Evolutionary conservation across 2,797 vertebrate species (phyloP).

Genomic region (Cossypha heuglini): DNA sequence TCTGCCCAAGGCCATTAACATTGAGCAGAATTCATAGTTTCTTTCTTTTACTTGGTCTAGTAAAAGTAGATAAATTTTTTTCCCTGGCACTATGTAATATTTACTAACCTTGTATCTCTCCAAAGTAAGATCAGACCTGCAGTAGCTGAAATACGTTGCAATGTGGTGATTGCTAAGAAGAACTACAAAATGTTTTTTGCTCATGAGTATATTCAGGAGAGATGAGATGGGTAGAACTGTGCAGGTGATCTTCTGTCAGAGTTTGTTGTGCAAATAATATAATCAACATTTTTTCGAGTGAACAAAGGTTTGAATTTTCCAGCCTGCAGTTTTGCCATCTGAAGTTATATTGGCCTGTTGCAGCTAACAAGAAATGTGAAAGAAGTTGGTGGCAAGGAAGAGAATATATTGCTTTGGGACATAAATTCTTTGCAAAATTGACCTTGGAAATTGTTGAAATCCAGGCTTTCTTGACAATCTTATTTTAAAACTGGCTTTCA

Average conservation of each 20-base stretch:
- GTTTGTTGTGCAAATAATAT: neutral
- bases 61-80: neutral
- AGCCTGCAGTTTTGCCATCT: neutral
- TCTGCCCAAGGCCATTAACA: neutral
- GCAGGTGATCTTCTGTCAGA: neutral
- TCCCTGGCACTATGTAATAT: neutral
- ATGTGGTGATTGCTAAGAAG: neutral
- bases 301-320: neutral
- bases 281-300: neutral
- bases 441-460: neutral
- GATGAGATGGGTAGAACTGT: neutral
- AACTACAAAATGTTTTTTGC: neutral
- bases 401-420: neutral
- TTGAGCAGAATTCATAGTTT: neutral
- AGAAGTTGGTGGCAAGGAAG: neutral
- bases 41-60: neutral
- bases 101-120: neutral
- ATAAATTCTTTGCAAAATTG: neutral
- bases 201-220: neutral
- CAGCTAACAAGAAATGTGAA: neutral
- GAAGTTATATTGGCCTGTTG: neutral
- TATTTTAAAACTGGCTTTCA: neutral
- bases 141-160: neutral
- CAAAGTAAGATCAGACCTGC: neutral
- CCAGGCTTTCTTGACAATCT: neutral